These are phyloP conservation scores for Picathartes gymnocephalus DNA, from an alignment of 2,113 vertebrate species.

Conservation along the genomic window DNA sequence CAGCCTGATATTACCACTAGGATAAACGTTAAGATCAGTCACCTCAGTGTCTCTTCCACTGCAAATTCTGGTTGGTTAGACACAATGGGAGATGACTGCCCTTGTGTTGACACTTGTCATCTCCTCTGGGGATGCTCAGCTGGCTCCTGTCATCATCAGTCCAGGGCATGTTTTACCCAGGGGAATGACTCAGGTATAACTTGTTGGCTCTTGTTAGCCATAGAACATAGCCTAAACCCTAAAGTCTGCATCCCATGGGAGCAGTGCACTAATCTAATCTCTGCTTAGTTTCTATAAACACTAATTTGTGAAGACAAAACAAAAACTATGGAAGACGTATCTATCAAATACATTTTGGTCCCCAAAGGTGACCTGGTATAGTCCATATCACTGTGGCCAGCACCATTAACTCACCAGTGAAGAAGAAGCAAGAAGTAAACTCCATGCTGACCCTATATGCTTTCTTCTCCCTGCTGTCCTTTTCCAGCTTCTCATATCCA, in stretches of 20 bases:
- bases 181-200: constrained; percentile 19
- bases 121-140: neutral
- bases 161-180: neutral
- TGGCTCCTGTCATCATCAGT: neutral
- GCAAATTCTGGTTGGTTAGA: neutral
- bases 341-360: neutral
- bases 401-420: neutral
- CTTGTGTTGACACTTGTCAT: neutral
- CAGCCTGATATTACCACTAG: neutral
- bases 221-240: neutral
- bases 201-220: constrained; percentile 32
- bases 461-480: neutral
- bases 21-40: neutral
- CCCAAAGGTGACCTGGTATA: neutral
- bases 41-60: neutral
- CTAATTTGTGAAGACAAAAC: neutral
- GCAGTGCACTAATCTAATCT: neutral
- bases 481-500: neutral
- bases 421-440: neutral
- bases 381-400: neutral
- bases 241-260: neutral
- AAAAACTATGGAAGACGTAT: neutral
- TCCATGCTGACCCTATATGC: neutral
- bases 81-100: neutral
- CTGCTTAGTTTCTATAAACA: neutral